Percentiles rank a stretch among this genome's conserved stretches.
phyloP scores from a whole-genome alignment of 2,888 invertebrate genomes.

The Caenorhabditis panamensis region DNA sequence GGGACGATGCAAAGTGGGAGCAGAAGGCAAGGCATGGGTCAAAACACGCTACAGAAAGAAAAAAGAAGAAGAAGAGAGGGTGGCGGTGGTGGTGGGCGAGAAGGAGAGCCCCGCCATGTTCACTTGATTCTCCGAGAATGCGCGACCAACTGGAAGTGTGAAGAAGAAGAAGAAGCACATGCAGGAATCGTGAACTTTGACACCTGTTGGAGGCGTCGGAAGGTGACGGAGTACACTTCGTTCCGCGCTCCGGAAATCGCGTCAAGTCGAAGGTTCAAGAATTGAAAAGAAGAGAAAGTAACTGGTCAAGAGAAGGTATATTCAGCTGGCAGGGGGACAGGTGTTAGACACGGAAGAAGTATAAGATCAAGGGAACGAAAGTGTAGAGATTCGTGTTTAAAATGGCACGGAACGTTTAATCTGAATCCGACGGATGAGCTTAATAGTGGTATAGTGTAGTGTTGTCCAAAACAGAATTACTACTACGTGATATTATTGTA shows the following conservation, averaged over 20 bases:
- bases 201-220: slow-evolving; percentile 23
- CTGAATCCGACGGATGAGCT: not conserved
- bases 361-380: too few relatives aligned
- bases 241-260: slow-evolving; percentile 36
- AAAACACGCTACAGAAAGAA: slow-evolving; percentile 26
- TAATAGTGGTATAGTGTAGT: too few relatives aligned
- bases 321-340: not conserved
- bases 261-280: slow-evolving; percentile 46
- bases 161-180: slow-evolving; percentile 15
- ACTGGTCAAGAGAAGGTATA: not conserved
- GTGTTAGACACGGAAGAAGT: too few relatives aligned
- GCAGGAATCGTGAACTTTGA: slow-evolving; percentile 42
- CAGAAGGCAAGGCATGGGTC: slow-evolving; percentile 16
- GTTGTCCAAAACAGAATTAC: slow-evolving; percentile 2
- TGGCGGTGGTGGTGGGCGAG: slow-evolving; percentile 20
- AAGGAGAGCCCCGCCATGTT: slow-evolving; percentile 33
- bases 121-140: slow-evolving; percentile 29
- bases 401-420: not conserved
- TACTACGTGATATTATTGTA: not conserved
- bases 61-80: not conserved
- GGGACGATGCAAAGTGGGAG: slow-evolving; percentile 18
- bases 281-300: not conserved
- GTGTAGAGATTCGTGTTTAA: too few relatives aligned
- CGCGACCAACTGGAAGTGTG: slow-evolving; percentile 33
- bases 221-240: slow-evolving; percentile 42